These are phyloP conservation scores for Pocillopora meandrina DNA, from an alignment of 92 coral and sea anemone genomes.

Conservation along the genomic window DNA sequence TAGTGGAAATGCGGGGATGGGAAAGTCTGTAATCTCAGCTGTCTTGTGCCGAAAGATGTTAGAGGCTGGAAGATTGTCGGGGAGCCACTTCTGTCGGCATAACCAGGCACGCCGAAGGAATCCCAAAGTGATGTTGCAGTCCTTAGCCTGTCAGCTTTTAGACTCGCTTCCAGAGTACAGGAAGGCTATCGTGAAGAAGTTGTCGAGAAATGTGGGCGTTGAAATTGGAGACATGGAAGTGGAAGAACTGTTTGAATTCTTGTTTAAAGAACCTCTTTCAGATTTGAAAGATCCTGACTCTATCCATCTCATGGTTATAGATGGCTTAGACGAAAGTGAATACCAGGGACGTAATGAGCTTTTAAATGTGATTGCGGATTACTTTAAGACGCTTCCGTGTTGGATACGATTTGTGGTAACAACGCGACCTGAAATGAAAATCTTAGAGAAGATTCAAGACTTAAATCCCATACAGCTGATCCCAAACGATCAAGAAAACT, in stretches of 20 bases:
- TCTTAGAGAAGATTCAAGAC: background rate
- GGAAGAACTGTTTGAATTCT: constrained; percentile 44
- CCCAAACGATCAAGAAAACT: constrained; percentile 40
- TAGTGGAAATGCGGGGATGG: constrained; percentile 54
- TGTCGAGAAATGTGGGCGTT: constrained; percentile 19
- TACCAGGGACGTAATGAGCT: constrained; percentile 37
- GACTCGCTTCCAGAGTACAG: constrained; percentile 43
- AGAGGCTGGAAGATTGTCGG: constrained; percentile 25
- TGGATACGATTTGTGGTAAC: constrained; percentile 33
- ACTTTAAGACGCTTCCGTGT: constrained; percentile 37
- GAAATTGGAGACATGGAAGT: constrained; percentile 40
- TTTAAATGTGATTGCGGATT: constrained; percentile 40
- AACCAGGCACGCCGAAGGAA: constrained; percentile 41
- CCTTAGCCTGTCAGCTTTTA: constrained; percentile 49
- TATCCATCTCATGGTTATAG: background rate
- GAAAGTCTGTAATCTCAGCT: constrained; percentile 66
- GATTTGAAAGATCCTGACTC: background rate
- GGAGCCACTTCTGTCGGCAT: constrained; percentile 54
- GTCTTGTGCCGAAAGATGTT: constrained; percentile 30
- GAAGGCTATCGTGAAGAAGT: constrained; percentile 37
- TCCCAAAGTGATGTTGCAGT: constrained; percentile 53
- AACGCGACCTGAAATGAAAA: constrained; percentile 32
- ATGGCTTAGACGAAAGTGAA: constrained; percentile 32
- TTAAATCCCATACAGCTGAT: constrained; percentile 38
- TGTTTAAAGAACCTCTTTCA: constrained; percentile 55